Evolutionary conservation across 2,888 invertebrate species (phyloP).

Genomic region (Capitulum mitella): DNA sequence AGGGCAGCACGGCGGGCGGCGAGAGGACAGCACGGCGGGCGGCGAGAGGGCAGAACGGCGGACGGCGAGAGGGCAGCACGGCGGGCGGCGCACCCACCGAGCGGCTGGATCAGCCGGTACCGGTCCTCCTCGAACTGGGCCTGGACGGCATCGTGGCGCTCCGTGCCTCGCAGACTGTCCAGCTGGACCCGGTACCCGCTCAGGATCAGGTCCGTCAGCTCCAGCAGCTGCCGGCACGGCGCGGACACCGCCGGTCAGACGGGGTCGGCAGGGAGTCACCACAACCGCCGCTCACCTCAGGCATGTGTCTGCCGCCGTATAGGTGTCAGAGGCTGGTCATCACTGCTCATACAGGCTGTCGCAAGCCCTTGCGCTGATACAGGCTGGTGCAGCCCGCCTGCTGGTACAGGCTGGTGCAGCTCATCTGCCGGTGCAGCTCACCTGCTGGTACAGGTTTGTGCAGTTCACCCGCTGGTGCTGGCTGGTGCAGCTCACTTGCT

Average conservation of each 20-base stretch:
- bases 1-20: too few relatives aligned
- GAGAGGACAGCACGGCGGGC: too few relatives aligned
- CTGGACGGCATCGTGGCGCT: slow-evolving; percentile 36
- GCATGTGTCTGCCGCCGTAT: too few relatives aligned
- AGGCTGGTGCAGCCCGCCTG: too few relatives aligned
- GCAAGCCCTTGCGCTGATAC: too few relatives aligned
- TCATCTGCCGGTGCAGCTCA: too few relatives aligned
- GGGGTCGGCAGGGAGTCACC: background rate
- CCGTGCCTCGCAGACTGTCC: slow-evolving; percentile 6
- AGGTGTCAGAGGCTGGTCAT: too few relatives aligned
- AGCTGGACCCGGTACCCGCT: slow-evolving; percentile 64
- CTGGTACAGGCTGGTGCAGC: slow-evolving; percentile 56
- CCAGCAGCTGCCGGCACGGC: slow-evolving; percentile 49
- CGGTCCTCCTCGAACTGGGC: slow-evolving; percentile 41
- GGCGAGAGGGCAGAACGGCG: background rate
- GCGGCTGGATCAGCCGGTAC: slow-evolving; percentile 41
- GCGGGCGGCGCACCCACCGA: slow-evolving; percentile 39
- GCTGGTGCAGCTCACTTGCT: too few relatives aligned
- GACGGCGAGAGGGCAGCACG: background rate
- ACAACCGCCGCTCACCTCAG: background rate
- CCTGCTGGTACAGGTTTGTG: slow-evolving; percentile 55
- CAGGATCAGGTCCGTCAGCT: slow-evolving; percentile 62
- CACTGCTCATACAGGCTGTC: too few relatives aligned
- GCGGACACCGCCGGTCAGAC: background rate
- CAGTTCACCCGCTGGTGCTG: slow-evolving; percentile 52